Evolutionary conservation across 2,888 invertebrate species (phyloP).

Genomic region (Philopedon plagiatum): DNA sequence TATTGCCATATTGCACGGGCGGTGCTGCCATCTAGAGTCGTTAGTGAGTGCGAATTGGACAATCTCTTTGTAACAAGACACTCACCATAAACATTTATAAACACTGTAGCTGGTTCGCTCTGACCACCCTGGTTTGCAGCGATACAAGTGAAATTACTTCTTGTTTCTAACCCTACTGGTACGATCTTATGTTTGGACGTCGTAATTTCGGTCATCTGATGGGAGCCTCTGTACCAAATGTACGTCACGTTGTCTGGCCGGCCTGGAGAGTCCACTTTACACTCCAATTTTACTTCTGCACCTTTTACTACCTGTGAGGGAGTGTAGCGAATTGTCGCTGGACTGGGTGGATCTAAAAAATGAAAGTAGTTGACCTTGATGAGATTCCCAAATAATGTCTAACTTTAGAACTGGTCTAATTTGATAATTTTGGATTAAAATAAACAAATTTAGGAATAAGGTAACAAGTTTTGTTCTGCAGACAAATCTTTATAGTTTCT

Average conservation of each 20-base stretch:
- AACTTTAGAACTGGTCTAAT: too few relatives aligned
- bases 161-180: constrained; percentile 87
- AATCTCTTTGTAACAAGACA: not conserved
- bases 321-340: constrained; percentile 82
- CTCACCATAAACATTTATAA: constrained; percentile 80
- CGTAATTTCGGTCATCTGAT: constrained; percentile 81
- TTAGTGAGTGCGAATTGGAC: too few relatives aligned
- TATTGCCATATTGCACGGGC: too few relatives aligned
- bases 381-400: too few relatives aligned
- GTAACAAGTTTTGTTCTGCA: too few relatives aligned
- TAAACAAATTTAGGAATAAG: too few relatives aligned
- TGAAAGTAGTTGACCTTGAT: too few relatives aligned
- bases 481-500: too few relatives aligned
- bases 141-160: constrained; percentile 91
- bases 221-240: constrained; percentile 86
- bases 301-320: constrained; percentile 87
- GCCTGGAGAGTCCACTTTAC: constrained; percentile 87
- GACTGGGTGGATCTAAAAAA: constrained; percentile 84
- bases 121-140: constrained; percentile 90
- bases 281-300: constrained; percentile 85
- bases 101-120: constrained; percentile 77
- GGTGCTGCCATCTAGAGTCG: too few relatives aligned
- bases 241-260: constrained; percentile 82
- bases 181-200: constrained; percentile 85
- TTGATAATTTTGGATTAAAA: too few relatives aligned